Conservation (phyloP, 2,113 vertebrate genomes). For the Triplophysa siluroides region DNA sequence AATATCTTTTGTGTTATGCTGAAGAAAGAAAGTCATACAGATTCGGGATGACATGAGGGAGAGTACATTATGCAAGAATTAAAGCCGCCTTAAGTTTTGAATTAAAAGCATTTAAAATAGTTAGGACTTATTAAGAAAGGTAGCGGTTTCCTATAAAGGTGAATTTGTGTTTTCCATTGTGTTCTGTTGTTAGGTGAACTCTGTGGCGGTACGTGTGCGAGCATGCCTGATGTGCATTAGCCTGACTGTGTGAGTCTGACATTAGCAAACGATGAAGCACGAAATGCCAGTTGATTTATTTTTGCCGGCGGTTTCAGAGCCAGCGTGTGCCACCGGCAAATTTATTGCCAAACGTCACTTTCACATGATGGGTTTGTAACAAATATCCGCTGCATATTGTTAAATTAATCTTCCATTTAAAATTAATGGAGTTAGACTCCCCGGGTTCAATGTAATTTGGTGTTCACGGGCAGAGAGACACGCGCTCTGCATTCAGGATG, state of each 20-base stretch:
- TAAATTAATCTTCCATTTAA: conserved; percentile 99
- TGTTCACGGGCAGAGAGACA: conserved; percentile 89
- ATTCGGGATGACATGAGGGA: too few species aligned
- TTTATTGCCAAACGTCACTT: conserved; percentile 98
- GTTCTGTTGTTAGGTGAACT: background rate
- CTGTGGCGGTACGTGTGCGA: background rate
- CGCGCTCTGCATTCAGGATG: conserved; percentile 90
- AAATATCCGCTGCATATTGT: conserved; percentile 99
- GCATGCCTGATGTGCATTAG: conserved; percentile 5
- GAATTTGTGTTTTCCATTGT: background rate
- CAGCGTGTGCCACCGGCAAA: conserved; percentile 85
- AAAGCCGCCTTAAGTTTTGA: too few species aligned
- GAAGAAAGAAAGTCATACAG: too few species aligned
- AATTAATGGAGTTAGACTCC: conserved; percentile 99
- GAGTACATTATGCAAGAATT: too few species aligned
- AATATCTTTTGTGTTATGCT: too few species aligned
- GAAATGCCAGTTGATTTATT: conserved; percentile 95
- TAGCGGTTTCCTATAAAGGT: too few species aligned
- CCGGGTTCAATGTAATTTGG: conserved; percentile 99
- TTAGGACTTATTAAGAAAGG: too few species aligned
- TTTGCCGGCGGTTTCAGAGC: conserved; percentile 79
- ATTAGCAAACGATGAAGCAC: conserved; percentile 87
- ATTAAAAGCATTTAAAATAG: too few species aligned
- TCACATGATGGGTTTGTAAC: conserved; percentile 99
- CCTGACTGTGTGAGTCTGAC: conserved; percentile 71